These are phyloP conservation scores for Hydrozoanthus tunicans DNA, from an alignment of 64 coral and sea anemone species.

Conservation along the genomic window DNA sequence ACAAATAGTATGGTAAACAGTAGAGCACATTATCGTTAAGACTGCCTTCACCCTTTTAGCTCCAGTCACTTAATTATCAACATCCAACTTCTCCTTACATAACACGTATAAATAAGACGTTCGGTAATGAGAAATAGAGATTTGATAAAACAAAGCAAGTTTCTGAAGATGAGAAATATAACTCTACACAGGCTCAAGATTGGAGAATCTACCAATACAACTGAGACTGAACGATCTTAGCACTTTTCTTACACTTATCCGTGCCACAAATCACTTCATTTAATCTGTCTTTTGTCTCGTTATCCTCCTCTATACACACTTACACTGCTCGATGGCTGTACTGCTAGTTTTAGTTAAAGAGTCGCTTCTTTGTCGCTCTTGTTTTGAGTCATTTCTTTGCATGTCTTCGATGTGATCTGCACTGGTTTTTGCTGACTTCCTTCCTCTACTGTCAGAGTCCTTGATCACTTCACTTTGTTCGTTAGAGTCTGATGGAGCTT, in stretches of 20 bases:
- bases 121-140: too few relatives aligned
- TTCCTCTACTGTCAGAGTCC: conserved; percentile 8
- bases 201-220: too few relatives aligned
- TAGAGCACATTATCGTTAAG: not conserved
- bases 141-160: too few relatives aligned
- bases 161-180: too few relatives aligned
- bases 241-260: not conserved
- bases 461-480: not conserved
- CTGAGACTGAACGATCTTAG: too few relatives aligned
- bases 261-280: not conserved
- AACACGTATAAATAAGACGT: too few relatives aligned
- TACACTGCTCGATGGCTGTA: conserved; percentile 16
- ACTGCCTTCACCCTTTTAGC: too few relatives aligned
- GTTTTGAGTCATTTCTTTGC: conserved; percentile 34
- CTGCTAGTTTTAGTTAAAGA: conserved; percentile 12
- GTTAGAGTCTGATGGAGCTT: not conserved
- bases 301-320: not conserved
- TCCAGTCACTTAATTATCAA: too few relatives aligned
- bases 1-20: not conserved
- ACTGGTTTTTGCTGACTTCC: conserved; percentile 25
- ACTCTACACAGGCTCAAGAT: too few relatives aligned
- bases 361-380: conserved; percentile 49
- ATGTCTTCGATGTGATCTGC: conserved; percentile 24
- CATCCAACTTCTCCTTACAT: too few relatives aligned
- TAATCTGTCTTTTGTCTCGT: not conserved